These are phyloP conservation scores for Medauroidea extradentata DNA, from an alignment of 1,140 invertebrate species.

Conservation along the genomic window DNA sequence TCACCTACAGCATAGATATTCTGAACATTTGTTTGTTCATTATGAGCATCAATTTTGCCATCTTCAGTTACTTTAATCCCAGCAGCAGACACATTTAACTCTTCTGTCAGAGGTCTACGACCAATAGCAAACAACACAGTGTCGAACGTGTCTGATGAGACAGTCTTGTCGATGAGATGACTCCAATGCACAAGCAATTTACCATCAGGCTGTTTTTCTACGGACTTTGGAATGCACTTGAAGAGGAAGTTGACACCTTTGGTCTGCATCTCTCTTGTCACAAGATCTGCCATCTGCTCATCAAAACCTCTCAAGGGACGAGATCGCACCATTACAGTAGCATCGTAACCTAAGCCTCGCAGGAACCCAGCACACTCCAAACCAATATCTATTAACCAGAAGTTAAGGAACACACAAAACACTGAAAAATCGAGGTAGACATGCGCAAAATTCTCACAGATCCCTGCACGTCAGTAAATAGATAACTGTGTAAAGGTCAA, in stretches of 20 bases:
- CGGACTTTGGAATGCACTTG: slow-evolving; percentile 69
- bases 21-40: slow-evolving; percentile 81
- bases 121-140: slow-evolving; percentile 84
- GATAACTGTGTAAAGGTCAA: no score
- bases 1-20: slow-evolving; percentile 94
- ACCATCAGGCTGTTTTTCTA: slow-evolving; percentile 66
- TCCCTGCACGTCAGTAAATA: no score
- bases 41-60: slow-evolving; percentile 61
- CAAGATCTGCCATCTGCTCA: slow-evolving; percentile 88
- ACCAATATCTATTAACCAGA: slow-evolving; percentile 70
- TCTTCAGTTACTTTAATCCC: slow-evolving; percentile 56
- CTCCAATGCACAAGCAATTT: slow-evolving; percentile 66
- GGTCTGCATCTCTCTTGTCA: slow-evolving; percentile 79
- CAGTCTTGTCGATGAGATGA: slow-evolving; percentile 38
- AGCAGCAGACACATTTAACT: slow-evolving; percentile 62
- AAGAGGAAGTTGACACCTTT: slow-evolving; percentile 81
- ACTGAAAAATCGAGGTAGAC: no score
- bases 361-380: slow-evolving; percentile 96
- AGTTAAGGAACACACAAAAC: slow-evolving; percentile 27
- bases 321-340: slow-evolving; percentile 89
- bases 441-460: no score
- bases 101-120: slow-evolving; percentile 63
- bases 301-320: slow-evolving; percentile 94
- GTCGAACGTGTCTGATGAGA: slow-evolving; percentile 62
- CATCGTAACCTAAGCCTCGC: slow-evolving; percentile 79